Conservation (phyloP, 2,888 invertebrate genomes). For the Epistrophe eligans region DNA sequence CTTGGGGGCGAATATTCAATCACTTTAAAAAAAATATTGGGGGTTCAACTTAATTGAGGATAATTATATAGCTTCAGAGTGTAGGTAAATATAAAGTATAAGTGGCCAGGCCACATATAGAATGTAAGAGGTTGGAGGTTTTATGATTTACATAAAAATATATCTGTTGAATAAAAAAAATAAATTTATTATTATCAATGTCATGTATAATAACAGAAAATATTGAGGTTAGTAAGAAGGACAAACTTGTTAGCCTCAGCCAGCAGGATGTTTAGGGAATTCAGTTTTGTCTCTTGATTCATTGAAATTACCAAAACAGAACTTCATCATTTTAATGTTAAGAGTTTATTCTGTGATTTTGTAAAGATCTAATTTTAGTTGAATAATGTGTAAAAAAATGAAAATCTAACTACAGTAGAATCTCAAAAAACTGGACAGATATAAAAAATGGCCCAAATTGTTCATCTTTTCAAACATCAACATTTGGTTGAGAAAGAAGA, state of each 20-base stretch:
- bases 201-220: neutral
- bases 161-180: neutral
- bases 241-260: neutral
- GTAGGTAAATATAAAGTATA: neutral
- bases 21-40: conserved; percentile 2
- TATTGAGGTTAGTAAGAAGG: neutral
- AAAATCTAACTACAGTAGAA: too few species aligned
- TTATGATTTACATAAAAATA: conserved; percentile 2
- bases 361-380: too few species aligned
- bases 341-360: neutral
- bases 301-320: neutral
- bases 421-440: too few species aligned
- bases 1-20: conserved; percentile 27
- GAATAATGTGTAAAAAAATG: too few species aligned
- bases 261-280: neutral
- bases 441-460: too few species aligned
- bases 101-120: neutral
- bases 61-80: conserved; percentile 21
- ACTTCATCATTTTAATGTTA: neutral
- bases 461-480: too few species aligned
- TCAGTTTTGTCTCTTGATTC: neutral
- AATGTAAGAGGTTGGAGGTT: neutral
- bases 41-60: conserved; percentile 15
- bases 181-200: neutral
- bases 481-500: too few species aligned